Percentiles rank a stretch among this genome's conserved stretches.
phyloP scores from a whole-genome alignment of 2,888 invertebrate species.

The Lasioglossum malachurum region DNA sequence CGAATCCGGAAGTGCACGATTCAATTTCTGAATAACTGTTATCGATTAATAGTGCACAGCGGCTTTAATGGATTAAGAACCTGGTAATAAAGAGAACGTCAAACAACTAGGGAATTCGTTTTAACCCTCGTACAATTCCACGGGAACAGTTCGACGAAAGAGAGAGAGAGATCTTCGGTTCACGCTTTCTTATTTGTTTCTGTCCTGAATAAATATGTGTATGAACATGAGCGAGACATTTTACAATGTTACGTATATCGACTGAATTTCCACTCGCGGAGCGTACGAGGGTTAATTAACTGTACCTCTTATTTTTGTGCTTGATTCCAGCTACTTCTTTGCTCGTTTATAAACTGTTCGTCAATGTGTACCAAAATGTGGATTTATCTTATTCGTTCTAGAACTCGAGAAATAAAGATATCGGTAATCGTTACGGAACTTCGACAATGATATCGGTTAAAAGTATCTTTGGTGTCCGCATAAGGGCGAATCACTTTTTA shows the following conservation, averaged over 20 bases:
- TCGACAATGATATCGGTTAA: neutral
- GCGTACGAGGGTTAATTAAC: neutral
- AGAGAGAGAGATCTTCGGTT: neutral
- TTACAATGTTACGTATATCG: neutral
- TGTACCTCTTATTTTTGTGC: neutral
- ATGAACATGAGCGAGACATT: too few species aligned
- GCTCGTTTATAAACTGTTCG: neutral
- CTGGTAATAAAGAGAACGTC: constrained; percentile 1
- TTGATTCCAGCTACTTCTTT: neutral
- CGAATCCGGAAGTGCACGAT: neutral
- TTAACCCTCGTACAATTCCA: neutral
- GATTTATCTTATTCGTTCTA: neutral
- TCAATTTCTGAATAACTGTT: constrained; percentile 26
- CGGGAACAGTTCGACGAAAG: neutral
- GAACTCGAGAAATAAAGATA: neutral
- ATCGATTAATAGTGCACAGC: neutral
- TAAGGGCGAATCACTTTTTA: neutral
- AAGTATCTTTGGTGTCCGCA: neutral
- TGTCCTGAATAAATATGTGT: neutral
- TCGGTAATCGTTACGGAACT: neutral
- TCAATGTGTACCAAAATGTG: neutral
- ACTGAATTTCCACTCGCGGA: neutral
- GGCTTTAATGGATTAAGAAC: constrained; percentile 1
- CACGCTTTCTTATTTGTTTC: neutral
- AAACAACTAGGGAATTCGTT: neutral